Evolutionary conservation across 1,140 invertebrate genomes (phyloP).

Genomic region (Idris sp.): DNA sequence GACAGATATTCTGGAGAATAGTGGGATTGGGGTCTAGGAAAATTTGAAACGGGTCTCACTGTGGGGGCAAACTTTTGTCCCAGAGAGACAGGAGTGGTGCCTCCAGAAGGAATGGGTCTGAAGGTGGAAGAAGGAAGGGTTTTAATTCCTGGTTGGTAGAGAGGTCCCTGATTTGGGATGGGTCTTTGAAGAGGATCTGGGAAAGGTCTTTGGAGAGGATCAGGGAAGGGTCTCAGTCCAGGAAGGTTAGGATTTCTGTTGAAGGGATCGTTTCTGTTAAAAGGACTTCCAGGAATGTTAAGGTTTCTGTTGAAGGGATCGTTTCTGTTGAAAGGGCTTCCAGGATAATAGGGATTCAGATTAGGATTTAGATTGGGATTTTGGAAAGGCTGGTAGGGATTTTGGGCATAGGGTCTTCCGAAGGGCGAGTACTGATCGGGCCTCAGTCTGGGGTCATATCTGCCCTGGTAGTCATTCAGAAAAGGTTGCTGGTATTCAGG

Average conservation of each 20-base stretch:
- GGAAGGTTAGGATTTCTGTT: neutral
- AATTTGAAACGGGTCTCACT: slow-evolving; percentile 10
- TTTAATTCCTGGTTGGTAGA: neutral
- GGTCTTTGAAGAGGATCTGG: neutral
- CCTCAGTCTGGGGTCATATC: slow-evolving; percentile 1
- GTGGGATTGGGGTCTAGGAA: slow-evolving; percentile 13
- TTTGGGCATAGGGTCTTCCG: slow-evolving; percentile 1
- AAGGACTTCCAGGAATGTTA: neutral
- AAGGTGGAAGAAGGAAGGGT: neutral
- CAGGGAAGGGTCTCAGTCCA: neutral
- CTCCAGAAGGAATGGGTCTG: slow-evolving; percentile 6
- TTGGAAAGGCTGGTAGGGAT: slow-evolving; percentile 2
- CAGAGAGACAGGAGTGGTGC: neutral
- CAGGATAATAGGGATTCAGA: too few relatives aligned
- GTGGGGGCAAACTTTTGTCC: slow-evolving; percentile 7
- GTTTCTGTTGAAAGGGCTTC: slow-evolving; percentile 5
- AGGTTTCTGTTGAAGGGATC: neutral
- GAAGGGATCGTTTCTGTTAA: slow-evolving; percentile 1
- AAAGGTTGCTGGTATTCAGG: slow-evolving; percentile 38
- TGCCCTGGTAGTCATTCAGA: slow-evolving; percentile 19
- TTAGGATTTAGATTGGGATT: too few relatives aligned
- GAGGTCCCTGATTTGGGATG: neutral
- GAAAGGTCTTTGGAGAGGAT: slow-evolving; percentile 1
- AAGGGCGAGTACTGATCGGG: neutral
- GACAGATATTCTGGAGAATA: slow-evolving; percentile 33